Conservation (phyloP, 2,113 vertebrate genomes). For the Perca flavescens region DNA sequence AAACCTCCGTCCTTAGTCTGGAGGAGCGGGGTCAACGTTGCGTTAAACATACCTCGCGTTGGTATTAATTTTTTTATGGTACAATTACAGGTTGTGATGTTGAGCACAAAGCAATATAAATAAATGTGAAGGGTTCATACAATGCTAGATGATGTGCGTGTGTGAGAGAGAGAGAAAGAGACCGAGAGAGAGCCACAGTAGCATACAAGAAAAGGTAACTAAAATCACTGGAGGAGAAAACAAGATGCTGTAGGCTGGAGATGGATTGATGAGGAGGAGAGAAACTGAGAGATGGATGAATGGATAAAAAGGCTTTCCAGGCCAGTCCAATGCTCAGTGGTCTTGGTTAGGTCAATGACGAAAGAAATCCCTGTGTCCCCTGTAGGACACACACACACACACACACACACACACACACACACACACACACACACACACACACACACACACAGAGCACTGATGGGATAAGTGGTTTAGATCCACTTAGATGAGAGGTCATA, state of each 20-base stretch:
- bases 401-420: conserved; percentile 7
- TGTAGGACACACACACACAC: conserved; percentile 4
- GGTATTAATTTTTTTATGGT: too few species aligned
- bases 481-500: conserved; percentile 65
- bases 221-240: conserved; percentile 66
- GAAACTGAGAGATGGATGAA: conserved; percentile 45
- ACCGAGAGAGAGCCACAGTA: not conserved
- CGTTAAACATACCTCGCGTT: too few species aligned
- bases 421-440: conserved; percentile 24
- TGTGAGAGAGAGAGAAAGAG: not conserved
- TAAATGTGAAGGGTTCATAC: not conserved
- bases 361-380: conserved; percentile 21
- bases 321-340: conserved; percentile 58
- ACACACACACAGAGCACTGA: conserved; percentile 45
- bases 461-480: conserved; percentile 69
- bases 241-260: conserved; percentile 60
- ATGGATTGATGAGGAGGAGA: conserved; percentile 52
- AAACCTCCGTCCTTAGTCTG: not conserved
- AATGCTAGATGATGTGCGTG: conserved; percentile 13
- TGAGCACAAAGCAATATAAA: not conserved
- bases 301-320: conserved; percentile 70
- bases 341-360: conserved; percentile 56
- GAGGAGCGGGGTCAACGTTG: not conserved
- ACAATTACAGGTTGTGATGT: not conserved
- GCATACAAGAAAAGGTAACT: conserved; percentile 43